Conservation (phyloP, 1,140 invertebrate genomes). For the Danaus melanippus region DNA sequence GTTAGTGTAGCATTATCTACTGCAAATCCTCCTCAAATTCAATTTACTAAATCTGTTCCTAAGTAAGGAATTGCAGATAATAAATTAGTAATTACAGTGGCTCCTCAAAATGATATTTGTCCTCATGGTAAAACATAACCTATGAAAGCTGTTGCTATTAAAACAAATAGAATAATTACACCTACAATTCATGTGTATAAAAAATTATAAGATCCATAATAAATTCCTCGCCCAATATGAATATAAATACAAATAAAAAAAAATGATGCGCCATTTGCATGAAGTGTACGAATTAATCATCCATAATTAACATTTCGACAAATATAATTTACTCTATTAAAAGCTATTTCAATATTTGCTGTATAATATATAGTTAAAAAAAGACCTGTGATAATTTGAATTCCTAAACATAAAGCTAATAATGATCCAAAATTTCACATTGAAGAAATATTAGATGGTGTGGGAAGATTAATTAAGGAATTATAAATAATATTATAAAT, state of each 20-base stretch:
- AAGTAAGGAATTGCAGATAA: slow-evolving; percentile 78
- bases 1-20: slow-evolving; percentile 78
- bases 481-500: slow-evolving; percentile 69
- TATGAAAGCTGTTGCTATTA: slow-evolving; percentile 78
- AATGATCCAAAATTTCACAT: slow-evolving; percentile 74
- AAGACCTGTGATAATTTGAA: slow-evolving; percentile 74
- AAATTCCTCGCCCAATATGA: slow-evolving; percentile 73
- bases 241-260: slow-evolving; percentile 71
- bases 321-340: slow-evolving; percentile 70
- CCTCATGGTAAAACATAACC: slow-evolving; percentile 81
- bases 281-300: slow-evolving; percentile 62
- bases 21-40: slow-evolving; percentile 80
- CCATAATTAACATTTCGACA: slow-evolving; percentile 67
- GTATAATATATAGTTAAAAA: slow-evolving; percentile 77
- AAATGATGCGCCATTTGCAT: slow-evolving; percentile 72
- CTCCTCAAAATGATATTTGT: slow-evolving; percentile 77
- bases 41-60: slow-evolving; percentile 74
- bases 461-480: slow-evolving; percentile 72
- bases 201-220: slow-evolving; percentile 72
- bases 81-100: slow-evolving; percentile 81
- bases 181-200: slow-evolving; percentile 73
- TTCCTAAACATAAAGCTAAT: slow-evolving; percentile 74
- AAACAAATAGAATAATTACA: slow-evolving; percentile 73
- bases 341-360: slow-evolving; percentile 71
- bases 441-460: slow-evolving; percentile 68